Conservation (phyloP, 2,113 vertebrate species). For the Grallaria varia region DNA sequence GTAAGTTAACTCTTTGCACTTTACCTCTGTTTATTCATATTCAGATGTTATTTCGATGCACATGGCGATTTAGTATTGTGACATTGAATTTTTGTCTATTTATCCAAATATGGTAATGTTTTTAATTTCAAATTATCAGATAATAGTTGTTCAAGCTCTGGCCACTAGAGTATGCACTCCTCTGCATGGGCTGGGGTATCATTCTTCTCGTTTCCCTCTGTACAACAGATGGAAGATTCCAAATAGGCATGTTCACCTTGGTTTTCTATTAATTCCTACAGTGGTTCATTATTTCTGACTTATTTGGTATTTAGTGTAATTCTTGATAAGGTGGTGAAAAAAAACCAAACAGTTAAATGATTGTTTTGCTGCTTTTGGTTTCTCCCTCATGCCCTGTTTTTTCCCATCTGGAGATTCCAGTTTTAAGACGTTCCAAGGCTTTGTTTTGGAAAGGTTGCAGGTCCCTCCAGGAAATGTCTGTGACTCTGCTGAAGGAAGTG, state of each 20-base stretch:
- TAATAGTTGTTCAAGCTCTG: not conserved
- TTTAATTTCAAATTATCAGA: not conserved
- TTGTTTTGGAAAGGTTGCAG: not conserved
- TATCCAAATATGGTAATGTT: not conserved
- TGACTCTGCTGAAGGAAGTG: not conserved
- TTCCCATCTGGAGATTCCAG: not conserved
- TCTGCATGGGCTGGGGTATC: not conserved
- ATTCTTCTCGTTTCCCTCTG: not conserved
- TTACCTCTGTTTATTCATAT: not conserved
- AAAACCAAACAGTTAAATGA: not conserved
- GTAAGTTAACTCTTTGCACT: not conserved
- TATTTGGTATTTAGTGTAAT: not conserved
- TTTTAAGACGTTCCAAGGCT: not conserved
- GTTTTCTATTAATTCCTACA: not conserved
- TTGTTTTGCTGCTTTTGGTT: not conserved
- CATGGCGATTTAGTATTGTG: not conserved
- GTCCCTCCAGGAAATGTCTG: not conserved
- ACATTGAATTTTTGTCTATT: not conserved
- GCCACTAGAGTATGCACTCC: not conserved
- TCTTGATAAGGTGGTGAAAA: not conserved
- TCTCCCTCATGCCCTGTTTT: too few relatives aligned
- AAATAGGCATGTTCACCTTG: fast-evolving
- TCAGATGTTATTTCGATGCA: not conserved
- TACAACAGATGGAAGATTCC: not conserved
- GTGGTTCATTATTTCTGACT: not conserved